phyloP scores from a whole-genome alignment of 2,797 vertebrate species.

The Rallus crepitans region DNA sequence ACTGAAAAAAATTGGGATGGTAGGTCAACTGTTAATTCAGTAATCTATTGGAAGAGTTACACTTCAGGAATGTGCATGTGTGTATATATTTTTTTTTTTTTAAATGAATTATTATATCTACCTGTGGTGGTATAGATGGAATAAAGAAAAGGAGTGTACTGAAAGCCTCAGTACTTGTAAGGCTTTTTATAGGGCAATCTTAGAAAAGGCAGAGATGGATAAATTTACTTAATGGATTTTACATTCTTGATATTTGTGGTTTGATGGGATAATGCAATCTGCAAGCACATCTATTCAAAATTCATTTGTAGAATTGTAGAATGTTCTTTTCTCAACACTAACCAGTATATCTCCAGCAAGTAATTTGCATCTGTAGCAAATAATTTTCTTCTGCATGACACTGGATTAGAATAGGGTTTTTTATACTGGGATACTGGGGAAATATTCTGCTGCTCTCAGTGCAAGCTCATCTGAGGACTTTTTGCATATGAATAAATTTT shows the following conservation, averaged over 20 bases:
- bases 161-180: background rate
- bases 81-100: background rate
- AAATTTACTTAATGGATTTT: background rate
- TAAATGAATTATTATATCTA: background rate
- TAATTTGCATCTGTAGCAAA: background rate
- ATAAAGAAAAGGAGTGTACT: background rate
- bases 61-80: too few species aligned
- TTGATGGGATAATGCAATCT: background rate
- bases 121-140: background rate
- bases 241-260: background rate
- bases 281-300: background rate
- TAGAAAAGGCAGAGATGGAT: background rate
- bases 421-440: background rate
- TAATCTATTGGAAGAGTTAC: too few species aligned
- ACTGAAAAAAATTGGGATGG: too few species aligned
- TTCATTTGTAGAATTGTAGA: background rate
- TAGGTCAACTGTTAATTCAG: too few species aligned
- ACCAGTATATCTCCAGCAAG: background rate
- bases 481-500: background rate
- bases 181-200: background rate
- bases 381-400: background rate
- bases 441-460: background rate
- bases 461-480: background rate
- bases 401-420: background rate
- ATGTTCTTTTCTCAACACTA: background rate